These are phyloP conservation scores for Trypoxylon attenuatum DNA, from an alignment of 2,888 invertebrate species.

Conservation along the genomic window DNA sequence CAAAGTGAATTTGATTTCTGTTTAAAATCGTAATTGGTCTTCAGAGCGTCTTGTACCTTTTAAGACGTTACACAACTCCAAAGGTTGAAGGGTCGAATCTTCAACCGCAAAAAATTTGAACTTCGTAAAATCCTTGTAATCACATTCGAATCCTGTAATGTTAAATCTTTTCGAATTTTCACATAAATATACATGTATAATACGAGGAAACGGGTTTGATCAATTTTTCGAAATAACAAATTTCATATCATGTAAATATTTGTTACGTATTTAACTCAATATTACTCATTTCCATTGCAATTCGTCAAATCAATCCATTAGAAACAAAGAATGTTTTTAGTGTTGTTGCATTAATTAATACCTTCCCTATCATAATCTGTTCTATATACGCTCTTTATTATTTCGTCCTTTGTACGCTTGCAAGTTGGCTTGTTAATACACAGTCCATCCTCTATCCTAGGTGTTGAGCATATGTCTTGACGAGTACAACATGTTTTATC, in stretches of 20 bases:
- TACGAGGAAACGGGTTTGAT: no score
- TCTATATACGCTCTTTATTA: slow-evolving; percentile 81
- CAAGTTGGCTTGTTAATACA: slow-evolving; percentile 69
- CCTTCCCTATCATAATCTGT: slow-evolving; percentile 79
- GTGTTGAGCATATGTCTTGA: no score
- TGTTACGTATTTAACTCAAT: no score
- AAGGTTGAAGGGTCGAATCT: slow-evolving; percentile 78
- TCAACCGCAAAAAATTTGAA: slow-evolving; percentile 78
- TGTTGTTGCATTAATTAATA: slow-evolving; percentile 48
- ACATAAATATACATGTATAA: no score
- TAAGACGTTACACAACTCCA: slow-evolving; percentile 54
- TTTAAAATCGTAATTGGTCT: neutral
- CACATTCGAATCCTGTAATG: slow-evolving; percentile 77
- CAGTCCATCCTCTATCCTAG: no score
- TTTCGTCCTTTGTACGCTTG: slow-evolving; percentile 79
- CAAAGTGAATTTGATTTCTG: neutral
- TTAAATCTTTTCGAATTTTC: slow-evolving; percentile 78
- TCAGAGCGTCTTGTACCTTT: slow-evolving; percentile 43
- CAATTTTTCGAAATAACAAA: slow-evolving; percentile 77
- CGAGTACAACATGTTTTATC: no score
- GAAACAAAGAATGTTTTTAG: neutral
- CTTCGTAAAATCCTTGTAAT: slow-evolving; percentile 80
- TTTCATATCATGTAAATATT: slow-evolving; percentile 74
- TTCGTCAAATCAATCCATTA: neutral
- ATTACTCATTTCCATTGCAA: no score